Evolutionary conservation across 2,888 invertebrate genomes (phyloP).

Genomic region (Nephrotoma flavescens): DNA sequence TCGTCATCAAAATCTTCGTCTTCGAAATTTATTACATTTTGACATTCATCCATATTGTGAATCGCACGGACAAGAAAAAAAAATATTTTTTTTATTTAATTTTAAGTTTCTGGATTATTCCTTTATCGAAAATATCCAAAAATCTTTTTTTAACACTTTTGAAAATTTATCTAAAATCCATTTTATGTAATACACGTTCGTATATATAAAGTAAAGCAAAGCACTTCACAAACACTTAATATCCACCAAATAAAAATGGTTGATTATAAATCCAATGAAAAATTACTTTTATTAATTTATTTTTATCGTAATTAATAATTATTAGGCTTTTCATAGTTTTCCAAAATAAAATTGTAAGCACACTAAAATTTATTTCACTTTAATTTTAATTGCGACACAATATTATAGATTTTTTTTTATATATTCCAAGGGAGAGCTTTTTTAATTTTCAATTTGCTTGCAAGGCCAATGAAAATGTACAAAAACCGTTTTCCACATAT

Average conservation of each 20-base stretch:
- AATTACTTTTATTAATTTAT: background rate
- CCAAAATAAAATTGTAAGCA: background rate
- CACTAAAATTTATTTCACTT: background rate
- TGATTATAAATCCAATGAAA: background rate
- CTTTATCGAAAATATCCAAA: background rate
- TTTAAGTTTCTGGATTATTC: background rate
- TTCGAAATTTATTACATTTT: constrained; percentile 24
- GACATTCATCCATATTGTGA: constrained; percentile 35
- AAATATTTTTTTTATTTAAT: background rate
- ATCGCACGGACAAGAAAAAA: constrained; percentile 9
- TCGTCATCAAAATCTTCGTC: constrained; percentile 24
- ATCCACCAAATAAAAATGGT: background rate
- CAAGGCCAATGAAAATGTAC: background rate
- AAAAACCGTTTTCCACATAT: background rate
- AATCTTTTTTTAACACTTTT: background rate
- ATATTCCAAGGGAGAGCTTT: background rate
- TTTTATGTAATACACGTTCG: background rate
- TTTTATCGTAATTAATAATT: background rate
- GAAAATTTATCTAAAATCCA: background rate
- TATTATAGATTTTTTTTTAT: background rate
- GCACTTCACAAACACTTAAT: background rate
- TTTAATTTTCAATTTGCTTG: background rate
- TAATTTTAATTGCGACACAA: background rate
- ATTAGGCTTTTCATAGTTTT: background rate
- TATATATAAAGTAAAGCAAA: background rate